These are phyloP conservation scores for Electrophaes corylata DNA, from an alignment of 2,888 invertebrate species.

Conservation along the genomic window DNA sequence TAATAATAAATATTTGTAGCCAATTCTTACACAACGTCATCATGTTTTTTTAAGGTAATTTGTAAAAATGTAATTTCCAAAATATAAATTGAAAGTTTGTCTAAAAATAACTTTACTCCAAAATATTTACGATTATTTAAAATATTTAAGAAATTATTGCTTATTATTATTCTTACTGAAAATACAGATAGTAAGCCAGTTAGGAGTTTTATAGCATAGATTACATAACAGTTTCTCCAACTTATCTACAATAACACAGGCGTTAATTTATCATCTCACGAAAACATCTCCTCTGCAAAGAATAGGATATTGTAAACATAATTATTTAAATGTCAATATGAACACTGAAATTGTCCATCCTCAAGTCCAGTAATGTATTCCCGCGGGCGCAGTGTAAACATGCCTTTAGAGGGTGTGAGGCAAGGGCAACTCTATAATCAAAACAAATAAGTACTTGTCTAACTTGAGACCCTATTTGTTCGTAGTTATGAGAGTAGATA, in stretches of 20 bases:
- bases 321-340: constrained; percentile 72
- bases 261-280: constrained; percentile 17
- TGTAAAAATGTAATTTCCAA: too few species aligned
- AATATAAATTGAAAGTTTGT: too few species aligned
- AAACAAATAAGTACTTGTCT: neutral
- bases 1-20: too few species aligned
- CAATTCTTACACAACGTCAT: too few species aligned
- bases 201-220: too few species aligned
- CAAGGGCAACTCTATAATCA: constrained; percentile 8
- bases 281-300: constrained; percentile 19
- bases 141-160: too few species aligned
- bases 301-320: constrained; percentile 55
- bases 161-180: too few species aligned
- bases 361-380: constrained; percentile 73
- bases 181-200: too few species aligned
- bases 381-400: constrained; percentile 61
- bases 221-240: neutral
- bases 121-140: too few species aligned
- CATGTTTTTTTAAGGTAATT: too few species aligned
- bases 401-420: constrained; percentile 40
- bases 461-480: neutral
- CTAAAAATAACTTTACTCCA: too few species aligned
- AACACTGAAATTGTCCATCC: constrained; percentile 70
- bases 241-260: neutral
- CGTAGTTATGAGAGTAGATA: neutral